Conservation (phyloP, 2,888 invertebrate species). For the Stenolophus ochropezus region DNA sequence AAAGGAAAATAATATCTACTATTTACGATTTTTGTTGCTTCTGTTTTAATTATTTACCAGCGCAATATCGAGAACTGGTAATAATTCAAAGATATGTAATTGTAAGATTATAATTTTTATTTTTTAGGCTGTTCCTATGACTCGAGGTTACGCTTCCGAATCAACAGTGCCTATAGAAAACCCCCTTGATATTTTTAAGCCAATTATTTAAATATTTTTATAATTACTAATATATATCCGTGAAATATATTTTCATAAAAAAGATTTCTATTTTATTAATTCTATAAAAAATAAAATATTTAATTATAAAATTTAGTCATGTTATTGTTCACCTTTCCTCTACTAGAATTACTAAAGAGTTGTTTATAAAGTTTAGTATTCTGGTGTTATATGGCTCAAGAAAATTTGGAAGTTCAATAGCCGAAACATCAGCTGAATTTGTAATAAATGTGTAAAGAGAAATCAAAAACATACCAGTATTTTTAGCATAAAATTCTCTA, state of each 20-base stretch:
- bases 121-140: conserved; percentile 36
- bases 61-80: conserved; percentile 15
- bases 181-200: too few relatives aligned
- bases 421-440: conserved; percentile 31
- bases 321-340: not conserved
- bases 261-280: too few relatives aligned
- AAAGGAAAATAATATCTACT: not conserved
- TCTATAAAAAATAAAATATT: too few relatives aligned
- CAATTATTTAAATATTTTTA: conserved; percentile 25
- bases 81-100: too few relatives aligned
- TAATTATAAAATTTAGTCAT: not conserved
- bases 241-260: not conserved
- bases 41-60: conserved; percentile 20
- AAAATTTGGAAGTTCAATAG: conserved; percentile 26
- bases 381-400: not conserved
- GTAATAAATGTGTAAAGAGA: not conserved
- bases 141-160: not conserved
- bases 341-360: not conserved
- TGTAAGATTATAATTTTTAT: not conserved
- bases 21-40: conserved; percentile 40
- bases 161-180: conserved; percentile 40
- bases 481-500: not conserved
- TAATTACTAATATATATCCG: not conserved
- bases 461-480: too few relatives aligned
- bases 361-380: conserved; percentile 12